phyloP scores from a whole-genome alignment of 1,140 invertebrate species.

The Elymnias hypermnestra region DNA sequence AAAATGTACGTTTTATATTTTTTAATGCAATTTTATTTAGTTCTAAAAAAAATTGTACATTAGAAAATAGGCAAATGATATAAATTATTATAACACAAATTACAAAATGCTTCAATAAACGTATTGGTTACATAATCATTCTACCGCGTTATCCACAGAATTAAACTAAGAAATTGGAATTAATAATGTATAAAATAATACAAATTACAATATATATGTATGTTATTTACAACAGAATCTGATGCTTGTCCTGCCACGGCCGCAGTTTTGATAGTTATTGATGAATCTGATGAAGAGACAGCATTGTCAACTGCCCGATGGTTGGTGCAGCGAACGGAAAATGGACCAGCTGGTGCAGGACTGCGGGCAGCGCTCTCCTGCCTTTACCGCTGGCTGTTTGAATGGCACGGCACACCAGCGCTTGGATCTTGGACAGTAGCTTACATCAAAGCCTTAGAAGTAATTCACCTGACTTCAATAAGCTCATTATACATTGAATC shows the following conservation, averaged over 20 bases:
- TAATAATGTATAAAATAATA: too few relatives aligned
- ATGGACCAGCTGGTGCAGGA: conserved; percentile 35
- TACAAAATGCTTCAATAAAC: too few relatives aligned
- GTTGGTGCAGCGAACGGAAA: conserved; percentile 45
- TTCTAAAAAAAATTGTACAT: too few relatives aligned
- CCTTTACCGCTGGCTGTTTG: conserved; percentile 51
- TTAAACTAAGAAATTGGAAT: too few relatives aligned
- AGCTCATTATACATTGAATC: too few relatives aligned
- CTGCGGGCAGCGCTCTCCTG: conserved; percentile 43
- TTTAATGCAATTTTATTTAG: too few relatives aligned
- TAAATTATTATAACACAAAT: too few relatives aligned
- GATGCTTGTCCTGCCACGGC: conserved; percentile 44
- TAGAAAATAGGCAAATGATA: too few relatives aligned
- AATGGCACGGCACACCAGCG: conserved; percentile 50
- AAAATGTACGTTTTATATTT: too few relatives aligned
- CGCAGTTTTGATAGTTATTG: conserved; percentile 45
- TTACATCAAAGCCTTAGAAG: conserved; percentile 57
- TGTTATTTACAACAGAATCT: conserved; percentile 33
- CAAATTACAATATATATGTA: not conserved
- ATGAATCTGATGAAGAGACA: conserved; percentile 33
- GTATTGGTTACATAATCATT: too few relatives aligned
- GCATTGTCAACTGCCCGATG: conserved; percentile 37
- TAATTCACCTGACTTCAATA: conserved; percentile 10
- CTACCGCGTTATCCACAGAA: too few relatives aligned
- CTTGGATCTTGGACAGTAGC: conserved; percentile 51